Percentiles rank a stretch among this genome's conserved stretches.
Conservation (phyloP, 2,113 vertebrate genomes). For the Oplegnathus fasciatus region DNA sequence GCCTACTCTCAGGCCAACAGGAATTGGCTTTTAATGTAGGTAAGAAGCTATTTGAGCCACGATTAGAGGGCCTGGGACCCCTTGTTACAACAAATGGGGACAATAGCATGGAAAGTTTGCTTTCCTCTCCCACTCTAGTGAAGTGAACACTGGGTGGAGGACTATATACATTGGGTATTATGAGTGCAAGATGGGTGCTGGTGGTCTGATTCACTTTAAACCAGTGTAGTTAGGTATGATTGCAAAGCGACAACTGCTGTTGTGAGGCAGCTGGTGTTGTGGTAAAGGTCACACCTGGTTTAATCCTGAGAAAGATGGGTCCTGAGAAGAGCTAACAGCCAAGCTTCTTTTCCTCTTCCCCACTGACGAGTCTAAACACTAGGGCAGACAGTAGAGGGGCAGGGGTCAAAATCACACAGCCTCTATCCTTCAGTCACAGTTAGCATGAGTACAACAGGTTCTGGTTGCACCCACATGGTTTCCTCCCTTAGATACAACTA, state of each 20-base stretch:
- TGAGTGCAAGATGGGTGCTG: slow-evolving; percentile 66
- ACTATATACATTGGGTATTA: slow-evolving; percentile 45
- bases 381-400: slow-evolving; percentile 99
- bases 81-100: slow-evolving; percentile 13
- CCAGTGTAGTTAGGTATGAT: slow-evolving; percentile 72
- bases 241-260: slow-evolving; percentile 79
- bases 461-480: slow-evolving; percentile 64
- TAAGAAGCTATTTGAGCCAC: not conserved
- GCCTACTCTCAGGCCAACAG: slow-evolving; percentile 11
- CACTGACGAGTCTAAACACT: slow-evolving; percentile 99
- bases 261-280: slow-evolving; percentile 84
- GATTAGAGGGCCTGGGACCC: not conserved
- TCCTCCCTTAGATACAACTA: slow-evolving; percentile 44
- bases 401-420: slow-evolving; percentile 99
- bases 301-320: slow-evolving; percentile 99
- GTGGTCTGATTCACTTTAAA: slow-evolving; percentile 62
- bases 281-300: slow-evolving; percentile 99
- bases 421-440: slow-evolving; percentile 79
- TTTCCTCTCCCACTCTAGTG: slow-evolving; percentile 23
- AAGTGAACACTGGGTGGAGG: slow-evolving; percentile 35
- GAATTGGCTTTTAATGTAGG: not conserved
- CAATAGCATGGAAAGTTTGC: slow-evolving; percentile 6
- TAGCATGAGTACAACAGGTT: slow-evolving; percentile 78
- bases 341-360: slow-evolving; percentile 99
- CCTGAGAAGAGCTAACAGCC: slow-evolving; percentile 99